These are phyloP conservation scores for Portevinia maculata DNA, from an alignment of 2,888 invertebrate genomes.

Conservation along the genomic window DNA sequence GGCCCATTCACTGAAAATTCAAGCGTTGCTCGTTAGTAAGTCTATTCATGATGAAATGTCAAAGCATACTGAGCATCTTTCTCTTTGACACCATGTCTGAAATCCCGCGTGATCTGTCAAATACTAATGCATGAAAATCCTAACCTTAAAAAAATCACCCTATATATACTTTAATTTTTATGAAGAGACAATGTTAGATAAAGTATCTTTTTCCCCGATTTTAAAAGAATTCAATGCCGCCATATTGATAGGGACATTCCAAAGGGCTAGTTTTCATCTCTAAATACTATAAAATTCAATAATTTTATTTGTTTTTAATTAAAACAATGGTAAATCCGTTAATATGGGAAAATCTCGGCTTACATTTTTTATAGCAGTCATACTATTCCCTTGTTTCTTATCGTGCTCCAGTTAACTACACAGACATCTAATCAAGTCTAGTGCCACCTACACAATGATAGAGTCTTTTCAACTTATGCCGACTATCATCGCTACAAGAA, in stretches of 20 bases:
- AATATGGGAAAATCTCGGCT: slow-evolving; percentile 66
- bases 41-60: no score
- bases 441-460: slow-evolving; percentile 66
- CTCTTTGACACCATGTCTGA: no score
- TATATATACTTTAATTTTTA: no score
- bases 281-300: slow-evolving; percentile 42
- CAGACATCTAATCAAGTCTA: slow-evolving; percentile 73
- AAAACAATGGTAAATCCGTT: slow-evolving; percentile 53
- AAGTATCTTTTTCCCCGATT: no score
- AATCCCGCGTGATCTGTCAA: no score
- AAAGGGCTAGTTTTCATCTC: slow-evolving; percentile 32
- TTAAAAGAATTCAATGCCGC: no score
- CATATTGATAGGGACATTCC: slow-evolving; percentile 33
- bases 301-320: slow-evolving; percentile 46
- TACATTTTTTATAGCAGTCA: slow-evolving; percentile 61
- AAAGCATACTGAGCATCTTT: no score
- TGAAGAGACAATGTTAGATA: no score
- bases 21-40: no score
- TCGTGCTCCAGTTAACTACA: slow-evolving; percentile 71
- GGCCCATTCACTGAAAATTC: no score
- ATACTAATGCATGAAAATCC: no score
- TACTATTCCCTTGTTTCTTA: slow-evolving; percentile 68
- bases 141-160: no score
- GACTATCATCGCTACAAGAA: slow-evolving; percentile 65
- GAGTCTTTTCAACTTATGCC: slow-evolving; percentile 62